Conservation (phyloP, 1,140 invertebrate species). For the Drosophila mauritiana region DNA sequence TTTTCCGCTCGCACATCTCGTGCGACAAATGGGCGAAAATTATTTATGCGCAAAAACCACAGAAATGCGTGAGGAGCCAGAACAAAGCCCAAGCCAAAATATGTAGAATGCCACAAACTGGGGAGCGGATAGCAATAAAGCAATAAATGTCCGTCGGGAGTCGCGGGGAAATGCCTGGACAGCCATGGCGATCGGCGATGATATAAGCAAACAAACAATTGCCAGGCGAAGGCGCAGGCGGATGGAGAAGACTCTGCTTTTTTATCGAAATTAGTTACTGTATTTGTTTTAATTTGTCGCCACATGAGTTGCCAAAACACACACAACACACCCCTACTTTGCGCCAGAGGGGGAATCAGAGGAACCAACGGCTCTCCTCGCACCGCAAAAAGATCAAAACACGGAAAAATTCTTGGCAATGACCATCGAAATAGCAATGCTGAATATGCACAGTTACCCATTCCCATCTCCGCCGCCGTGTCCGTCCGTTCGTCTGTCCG, state of each 20-base stretch:
- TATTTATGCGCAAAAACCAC: conserved; percentile 62
- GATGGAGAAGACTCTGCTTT: not conserved
- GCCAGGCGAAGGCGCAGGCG: not conserved
- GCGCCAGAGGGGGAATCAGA: conserved; percentile 15
- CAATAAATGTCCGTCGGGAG: conserved; percentile 51
- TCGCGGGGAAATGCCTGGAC: conserved; percentile 47
- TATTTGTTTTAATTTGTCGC: conserved; percentile 77
- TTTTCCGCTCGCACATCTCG: conserved; percentile 50
- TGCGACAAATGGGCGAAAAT: conserved; percentile 71
- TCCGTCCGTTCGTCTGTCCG: too few species aligned
- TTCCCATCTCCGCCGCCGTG: not conserved
- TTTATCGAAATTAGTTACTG: conserved; percentile 26
- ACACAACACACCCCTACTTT: conserved; percentile 14
- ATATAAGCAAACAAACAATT: conserved; percentile 33
- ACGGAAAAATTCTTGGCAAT: conserved; percentile 83
- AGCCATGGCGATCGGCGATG: conserved; percentile 57
- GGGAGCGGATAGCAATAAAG: conserved; percentile 23
- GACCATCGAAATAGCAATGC: conserved; percentile 79
- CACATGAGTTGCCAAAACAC: conserved; percentile 75
- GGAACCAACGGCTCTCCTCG: conserved; percentile 62
- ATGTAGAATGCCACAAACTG: not conserved
- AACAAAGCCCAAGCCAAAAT: conserved; percentile 1
- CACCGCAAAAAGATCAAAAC: conserved; percentile 75
- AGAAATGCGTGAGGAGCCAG: conserved; percentile 24
- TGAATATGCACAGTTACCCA: conserved; percentile 52